Evolutionary conservation across 2,888 invertebrate species (phyloP), one percentile per base, ranked within the genome.

Genomic region (Acleris holmiana): DNA sequence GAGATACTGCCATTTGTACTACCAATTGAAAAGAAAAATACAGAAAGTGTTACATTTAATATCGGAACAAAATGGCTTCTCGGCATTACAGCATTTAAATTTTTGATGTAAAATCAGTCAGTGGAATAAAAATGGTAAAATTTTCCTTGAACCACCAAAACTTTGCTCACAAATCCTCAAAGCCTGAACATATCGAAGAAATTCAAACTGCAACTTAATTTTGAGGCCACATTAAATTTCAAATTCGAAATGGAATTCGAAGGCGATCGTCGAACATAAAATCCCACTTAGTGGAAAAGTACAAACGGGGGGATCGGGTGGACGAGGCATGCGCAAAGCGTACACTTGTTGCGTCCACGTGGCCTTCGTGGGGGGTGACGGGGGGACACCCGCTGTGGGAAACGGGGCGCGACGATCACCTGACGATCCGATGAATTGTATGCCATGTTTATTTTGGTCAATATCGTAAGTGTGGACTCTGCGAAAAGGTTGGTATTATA

Each of bases 321-420:
- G 29, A 29, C 61, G 71, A 65, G 87, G 89, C 89, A 83, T 86
- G 91, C 89, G 89, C 76, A 67, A 41, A 63, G 41, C 19, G 69
- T 69, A 59, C 81, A 91, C 91, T 89, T 91, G 91, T 91, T 91
- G 91, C 86, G 77, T 80, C 83, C 85, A 86, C 88, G 85, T 88
- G 87, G 80, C 76, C 29, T 53, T 35, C 46, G 17, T 57, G 73
- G 69, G 69, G 53, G 57, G 51, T 18, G 18, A 49, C 18, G 55
- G 54, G 44, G n/a, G 46, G 49, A 56, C 55, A 66, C 68, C 68
- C 74, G 71, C 75, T 74, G 77, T 80, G 82, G 76, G 80, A 80
- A 79, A 71, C 70, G 67, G 68, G 73, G 69, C 73, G 70, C 73
- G 70, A 69, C 72, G 67, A 74, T 77, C 82, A 83, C 79, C 80